Percentiles rank a stretch among this genome's conserved stretches.
phyloP scores from a whole-genome alignment of 2,888 invertebrate genomes.

The Coelopa pilipes region DNA sequence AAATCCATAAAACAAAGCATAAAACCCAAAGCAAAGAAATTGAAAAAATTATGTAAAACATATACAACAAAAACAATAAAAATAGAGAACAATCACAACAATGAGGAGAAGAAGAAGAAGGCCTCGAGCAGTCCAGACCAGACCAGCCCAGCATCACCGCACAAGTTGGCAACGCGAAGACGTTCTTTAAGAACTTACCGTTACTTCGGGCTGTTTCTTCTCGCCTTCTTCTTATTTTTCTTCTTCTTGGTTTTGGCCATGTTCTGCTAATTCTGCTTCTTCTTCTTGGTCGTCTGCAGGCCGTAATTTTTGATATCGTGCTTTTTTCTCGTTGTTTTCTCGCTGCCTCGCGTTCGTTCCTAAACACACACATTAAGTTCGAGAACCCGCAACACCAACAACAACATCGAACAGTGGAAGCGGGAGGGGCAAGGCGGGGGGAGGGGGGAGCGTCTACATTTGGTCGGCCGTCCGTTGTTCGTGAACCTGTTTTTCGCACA shows the following conservation, averaged over 20 bases:
- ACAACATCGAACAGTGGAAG: background rate
- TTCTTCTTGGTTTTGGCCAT: no score
- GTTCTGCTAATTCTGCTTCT: background rate
- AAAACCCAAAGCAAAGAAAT: background rate
- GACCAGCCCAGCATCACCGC: no score
- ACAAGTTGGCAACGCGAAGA: no score
- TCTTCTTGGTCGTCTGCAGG: background rate
- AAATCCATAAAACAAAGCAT: background rate
- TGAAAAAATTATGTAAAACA: background rate
- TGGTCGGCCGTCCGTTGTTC: background rate
- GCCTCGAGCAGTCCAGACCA: no score
- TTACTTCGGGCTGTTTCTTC: constrained; percentile 5
- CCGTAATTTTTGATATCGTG: background rate
- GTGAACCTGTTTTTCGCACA: constrained; percentile 28
- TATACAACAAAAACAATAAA: background rate
- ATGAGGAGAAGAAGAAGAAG: no score
- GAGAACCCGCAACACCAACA: background rate
- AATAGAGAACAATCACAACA: background rate
- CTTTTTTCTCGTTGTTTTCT: background rate
- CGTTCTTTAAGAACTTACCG: background rate
- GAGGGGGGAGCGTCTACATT: background rate
- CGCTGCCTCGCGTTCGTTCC: background rate
- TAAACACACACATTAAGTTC: constrained; percentile 15
- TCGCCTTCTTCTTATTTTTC: background rate
- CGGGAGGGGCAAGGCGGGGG: no score